Conservation (phyloP, 2,797 vertebrate genomes). For the Pogonophryne albipinna region DNA sequence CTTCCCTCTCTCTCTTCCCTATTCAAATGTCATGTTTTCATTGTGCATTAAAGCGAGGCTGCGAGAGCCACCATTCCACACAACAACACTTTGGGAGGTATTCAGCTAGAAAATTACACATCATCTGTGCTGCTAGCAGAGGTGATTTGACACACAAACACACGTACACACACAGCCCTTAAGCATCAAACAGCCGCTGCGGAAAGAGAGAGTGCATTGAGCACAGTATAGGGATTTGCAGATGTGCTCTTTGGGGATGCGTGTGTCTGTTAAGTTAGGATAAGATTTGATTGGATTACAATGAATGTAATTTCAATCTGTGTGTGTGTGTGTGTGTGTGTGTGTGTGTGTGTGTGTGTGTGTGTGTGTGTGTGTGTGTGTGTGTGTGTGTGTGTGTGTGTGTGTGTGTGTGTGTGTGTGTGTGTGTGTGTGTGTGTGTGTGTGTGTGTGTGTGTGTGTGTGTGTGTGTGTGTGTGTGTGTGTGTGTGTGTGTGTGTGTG, state of each 20-base stretch:
- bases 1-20: slow-evolving; percentile 53
- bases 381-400: slow-evolving; percentile 11
- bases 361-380: slow-evolving; percentile 11
- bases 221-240: slow-evolving; percentile 72
- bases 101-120: slow-evolving; percentile 95
- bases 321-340: slow-evolving; percentile 13
- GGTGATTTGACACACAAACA: slow-evolving; percentile 78
- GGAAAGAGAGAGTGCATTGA: slow-evolving; percentile 67
- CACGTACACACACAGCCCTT: slow-evolving; percentile 59
- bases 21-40: slow-evolving; percentile 92
- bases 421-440: slow-evolving; percentile 11
- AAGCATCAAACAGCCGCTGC: slow-evolving; percentile 74
- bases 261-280: slow-evolving; percentile 60
- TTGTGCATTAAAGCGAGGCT: slow-evolving; percentile 85
- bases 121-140: slow-evolving; percentile 86
- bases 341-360: slow-evolving; percentile 11
- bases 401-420: slow-evolving; percentile 18
- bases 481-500: no score
- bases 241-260: slow-evolving; percentile 63
- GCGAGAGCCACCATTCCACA: slow-evolving; percentile 79
- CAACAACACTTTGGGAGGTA: slow-evolving; percentile 92
- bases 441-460: slow-evolving; percentile 11
- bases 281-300: slow-evolving; percentile 72
- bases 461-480: no score
- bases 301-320: slow-evolving; percentile 61